Base-by-base conservation (phyloP, 1,140 invertebrate genomes). In the Trachymyrmex septentrionalis region DNA sequence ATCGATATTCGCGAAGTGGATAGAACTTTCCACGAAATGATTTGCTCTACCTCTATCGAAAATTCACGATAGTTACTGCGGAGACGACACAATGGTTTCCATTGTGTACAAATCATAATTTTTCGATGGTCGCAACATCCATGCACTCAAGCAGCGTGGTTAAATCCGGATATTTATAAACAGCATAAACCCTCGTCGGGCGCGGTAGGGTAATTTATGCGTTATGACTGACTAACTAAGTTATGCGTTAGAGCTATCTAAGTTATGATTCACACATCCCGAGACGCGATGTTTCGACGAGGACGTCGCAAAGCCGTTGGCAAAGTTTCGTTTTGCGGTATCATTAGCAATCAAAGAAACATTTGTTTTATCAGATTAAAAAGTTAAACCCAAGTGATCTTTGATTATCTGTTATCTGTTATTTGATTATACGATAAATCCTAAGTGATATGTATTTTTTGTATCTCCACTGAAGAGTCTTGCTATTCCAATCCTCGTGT, bases 111-210 rank as follows among this genome's bases (percentile, higher is more conserved):
- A 69, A 75, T 75, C 24, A 50, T 9, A 34, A 64, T 48, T 75
- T 82, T 87, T 9, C 34, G n/a, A 81, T 86, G 44, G 48, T 21
- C 24, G 7, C 1, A 30, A 48, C 24, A 38, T 3, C n/a, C 38
- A 12, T 53, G 61, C 27, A 50, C 4, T 34, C 64, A 30, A 19
- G 30, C 9, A 9, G 30, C 9, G 12, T 4, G 21, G 80, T 24
- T 61, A 61, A 82, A 82, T 73, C n/a, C 7, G 48, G 48, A 59
- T 73, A 88, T 89, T 89, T 89, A 89, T 88, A 89, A 89, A 88
- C 59, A 44, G 50, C 66, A 27, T 87, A 89, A 76, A 78, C 80
- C 44, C 21, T 57, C 30, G 53, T 30, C 38, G 48, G n/a, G n/a
- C 38, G 6, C 21, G 38, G 30, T 24, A 6, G 27, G 66, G 24